A percentile compares a stretch with the other conserved stretches of the same genome.
Conservation (phyloP, 2,797 vertebrate species). For the Otus scops region DNA sequence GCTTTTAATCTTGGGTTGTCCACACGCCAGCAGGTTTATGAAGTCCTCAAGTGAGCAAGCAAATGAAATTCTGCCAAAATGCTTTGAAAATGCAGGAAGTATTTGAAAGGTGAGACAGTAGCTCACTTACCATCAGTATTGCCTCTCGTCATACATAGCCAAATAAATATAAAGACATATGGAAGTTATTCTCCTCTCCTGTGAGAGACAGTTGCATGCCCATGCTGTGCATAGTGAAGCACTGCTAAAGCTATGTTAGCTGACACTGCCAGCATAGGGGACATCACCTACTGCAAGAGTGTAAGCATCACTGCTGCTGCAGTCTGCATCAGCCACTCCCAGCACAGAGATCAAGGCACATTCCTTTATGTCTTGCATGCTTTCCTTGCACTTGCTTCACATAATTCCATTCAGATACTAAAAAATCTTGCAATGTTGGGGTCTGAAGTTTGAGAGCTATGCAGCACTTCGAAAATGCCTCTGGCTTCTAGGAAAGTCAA, state of each 20-base stretch:
- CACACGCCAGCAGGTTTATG: not conserved
- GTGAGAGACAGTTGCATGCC: not conserved
- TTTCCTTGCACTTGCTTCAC: not conserved
- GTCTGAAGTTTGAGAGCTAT: not conserved
- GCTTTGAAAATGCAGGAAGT: not conserved
- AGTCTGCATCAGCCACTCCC: not conserved
- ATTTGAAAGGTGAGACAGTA: not conserved
- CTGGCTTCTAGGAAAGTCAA: not conserved
- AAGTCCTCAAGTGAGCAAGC: not conserved
- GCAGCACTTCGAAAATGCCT: not conserved
- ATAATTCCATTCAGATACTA: not conserved
- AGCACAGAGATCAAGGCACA: rapidly evolving
- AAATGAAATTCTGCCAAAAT: not conserved
- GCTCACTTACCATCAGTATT: not conserved
- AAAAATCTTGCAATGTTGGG: not conserved
- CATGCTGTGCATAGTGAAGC: not conserved
- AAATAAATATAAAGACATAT: not conserved
- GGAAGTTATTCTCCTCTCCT: not conserved
- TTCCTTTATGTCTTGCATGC: not conserved
- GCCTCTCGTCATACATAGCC: not conserved
- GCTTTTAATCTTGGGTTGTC: not conserved
- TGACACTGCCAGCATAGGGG: not conserved
- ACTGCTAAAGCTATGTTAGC: not conserved
- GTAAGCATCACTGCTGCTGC: not conserved
- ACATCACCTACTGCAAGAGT: not conserved